Evolutionary conservation across 2,797 vertebrate species (phyloP), one percentile per base, ranked within the genome.

Genomic region (Lacerta bilineata): DNA sequence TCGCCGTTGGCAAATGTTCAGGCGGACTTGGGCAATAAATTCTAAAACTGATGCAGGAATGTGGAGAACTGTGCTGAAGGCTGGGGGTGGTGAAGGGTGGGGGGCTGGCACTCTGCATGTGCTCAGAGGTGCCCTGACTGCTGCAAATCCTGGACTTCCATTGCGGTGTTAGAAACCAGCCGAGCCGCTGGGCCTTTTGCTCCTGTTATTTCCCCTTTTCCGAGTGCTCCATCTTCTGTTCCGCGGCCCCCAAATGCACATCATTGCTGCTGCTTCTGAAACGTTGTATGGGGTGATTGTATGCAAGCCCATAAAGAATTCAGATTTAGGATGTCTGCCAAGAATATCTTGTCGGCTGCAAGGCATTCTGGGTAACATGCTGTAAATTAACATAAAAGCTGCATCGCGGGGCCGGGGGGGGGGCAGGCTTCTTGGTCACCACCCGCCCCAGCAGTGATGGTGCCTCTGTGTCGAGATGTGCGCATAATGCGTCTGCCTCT

Each of bases 341-440:
- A 96, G 95, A 96, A 93, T 92, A 95, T 94, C 89, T 96, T 96
- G 92, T 89, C 41, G 83, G 91, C 72, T 94, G 96, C 95, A 83
- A 50, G 95, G 96, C 96, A 95, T 96, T 96, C 95, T 97, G 97
- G 97, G 97, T 96, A 96, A 94, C 94, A 96, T 95, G 93, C 94
- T 85, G 93, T 50, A 93, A 94, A 96, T 97, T 95, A 95, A 94
- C 95, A 95, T 96, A 95, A 95, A 94, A 95, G 95, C 96, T 83
- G 85, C 50, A 91, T 95, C 89, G 92, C 1, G 18, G 59, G 4
- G 17, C 39, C 39, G 85, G 3, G 92, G 89, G 89, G 94, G 89
- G 93, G 18, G 25, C 29, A 1, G 13, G 27, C 71, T 50, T 90
- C 71, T 50, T 90, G 87, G 93, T 92, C 93, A 71, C 68, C 93